These are phyloP conservation scores for Pectinophora gossypiella DNA, from an alignment of 1,140 invertebrate species.

Conservation along the genomic window DNA sequence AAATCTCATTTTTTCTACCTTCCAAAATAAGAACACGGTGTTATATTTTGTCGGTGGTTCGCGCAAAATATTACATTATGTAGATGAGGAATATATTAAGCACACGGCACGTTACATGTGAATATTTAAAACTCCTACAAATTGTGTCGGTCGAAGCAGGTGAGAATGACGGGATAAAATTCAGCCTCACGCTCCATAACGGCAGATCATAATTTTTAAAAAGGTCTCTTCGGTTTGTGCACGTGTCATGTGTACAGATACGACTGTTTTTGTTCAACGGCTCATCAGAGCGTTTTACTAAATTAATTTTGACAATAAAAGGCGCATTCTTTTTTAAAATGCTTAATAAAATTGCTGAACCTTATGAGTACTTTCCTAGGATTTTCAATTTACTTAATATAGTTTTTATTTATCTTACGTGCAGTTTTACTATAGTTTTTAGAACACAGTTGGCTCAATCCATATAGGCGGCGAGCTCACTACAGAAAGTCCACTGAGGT, in stretches of 20 bases:
- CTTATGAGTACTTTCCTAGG: too few species aligned
- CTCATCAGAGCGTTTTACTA: background rate
- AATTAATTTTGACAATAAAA: too few species aligned
- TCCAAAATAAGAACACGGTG: constrained; percentile 11
- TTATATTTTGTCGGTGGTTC: constrained; percentile 26
- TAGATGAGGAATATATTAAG: constrained; percentile 43
- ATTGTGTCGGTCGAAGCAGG: constrained; percentile 40
- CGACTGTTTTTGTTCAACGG: background rate
- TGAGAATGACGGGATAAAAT: constrained; percentile 42
- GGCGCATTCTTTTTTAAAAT: too few species aligned
- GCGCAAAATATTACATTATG: constrained; percentile 41
- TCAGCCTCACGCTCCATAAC: constrained; percentile 35
- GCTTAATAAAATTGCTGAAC: too few species aligned
- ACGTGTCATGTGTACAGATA: constrained; percentile 38
- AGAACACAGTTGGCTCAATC: too few species aligned
- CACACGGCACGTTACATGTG: constrained; percentile 33
- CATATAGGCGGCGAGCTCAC: too few species aligned
- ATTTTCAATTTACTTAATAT: too few species aligned
- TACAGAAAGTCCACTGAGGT: too few species aligned
- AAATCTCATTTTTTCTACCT: background rate
- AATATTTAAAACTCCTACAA: constrained; percentile 54
- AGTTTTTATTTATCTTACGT: too few species aligned
- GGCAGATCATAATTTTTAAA: constrained; percentile 59
- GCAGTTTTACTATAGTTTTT: too few species aligned
- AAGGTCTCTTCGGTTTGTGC: constrained; percentile 34